Conservation (phyloP, 1,140 invertebrate genomes). For the Drosophila cardini region DNA sequence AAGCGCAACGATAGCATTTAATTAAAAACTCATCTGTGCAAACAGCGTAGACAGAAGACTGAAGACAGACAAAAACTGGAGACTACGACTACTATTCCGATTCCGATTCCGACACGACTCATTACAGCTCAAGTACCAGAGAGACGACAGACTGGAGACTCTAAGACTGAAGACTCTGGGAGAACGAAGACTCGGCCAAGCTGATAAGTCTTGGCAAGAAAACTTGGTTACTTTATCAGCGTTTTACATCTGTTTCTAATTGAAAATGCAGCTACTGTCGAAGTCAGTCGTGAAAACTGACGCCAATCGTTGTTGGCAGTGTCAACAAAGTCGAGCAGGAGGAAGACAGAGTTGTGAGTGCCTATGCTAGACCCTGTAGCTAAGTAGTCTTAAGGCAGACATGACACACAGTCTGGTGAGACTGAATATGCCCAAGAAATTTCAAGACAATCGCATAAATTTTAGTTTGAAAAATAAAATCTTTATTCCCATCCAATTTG, state of each 20-base stretch:
- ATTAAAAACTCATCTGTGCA: constrained; percentile 82
- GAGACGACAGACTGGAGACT: not conserved
- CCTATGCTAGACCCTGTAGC: no score
- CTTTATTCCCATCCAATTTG: no score
- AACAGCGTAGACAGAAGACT: constrained; percentile 40
- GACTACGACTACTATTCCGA: constrained; percentile 32
- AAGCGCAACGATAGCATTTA: constrained; percentile 82
- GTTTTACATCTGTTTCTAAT: constrained; percentile 84
- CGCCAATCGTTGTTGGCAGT: constrained; percentile 62
- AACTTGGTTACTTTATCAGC: constrained; percentile 56
- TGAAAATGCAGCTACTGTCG: constrained; percentile 84
- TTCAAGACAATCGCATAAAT: no score
- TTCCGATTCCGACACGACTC: constrained; percentile 64
- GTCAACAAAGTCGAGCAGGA: constrained; percentile 48
- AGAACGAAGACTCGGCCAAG: constrained; percentile 27
- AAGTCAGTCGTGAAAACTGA: constrained; percentile 70
- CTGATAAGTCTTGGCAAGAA: constrained; percentile 31
- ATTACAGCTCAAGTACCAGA: constrained; percentile 79
- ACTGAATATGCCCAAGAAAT: no score
- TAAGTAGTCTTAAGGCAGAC: no score
- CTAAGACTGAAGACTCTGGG: constrained; percentile 16
- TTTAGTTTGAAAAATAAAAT: no score
- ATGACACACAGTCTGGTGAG: no score
- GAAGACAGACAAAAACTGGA: not conserved
- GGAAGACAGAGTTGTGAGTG: not conserved